Conservation (phyloP, 2,797 vertebrate species). For the Avahi laniger region DNA sequence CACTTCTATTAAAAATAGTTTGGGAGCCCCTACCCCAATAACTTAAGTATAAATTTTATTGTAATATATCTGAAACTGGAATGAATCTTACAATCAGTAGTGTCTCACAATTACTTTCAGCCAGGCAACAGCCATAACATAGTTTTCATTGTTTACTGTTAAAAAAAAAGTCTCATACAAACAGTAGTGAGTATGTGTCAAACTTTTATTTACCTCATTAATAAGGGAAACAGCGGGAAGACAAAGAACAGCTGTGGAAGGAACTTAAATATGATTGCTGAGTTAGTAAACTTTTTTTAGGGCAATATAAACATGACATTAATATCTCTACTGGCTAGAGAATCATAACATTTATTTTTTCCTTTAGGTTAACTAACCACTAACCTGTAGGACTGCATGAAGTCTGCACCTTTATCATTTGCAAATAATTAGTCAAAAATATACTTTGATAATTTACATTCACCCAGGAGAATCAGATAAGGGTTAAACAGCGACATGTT, state of each 20-base stretch:
- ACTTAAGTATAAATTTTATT: not conserved
- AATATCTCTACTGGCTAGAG: not conserved
- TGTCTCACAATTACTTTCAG: not conserved
- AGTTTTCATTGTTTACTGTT: not conserved
- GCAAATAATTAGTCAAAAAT: not conserved
- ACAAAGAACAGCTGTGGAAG: not conserved
- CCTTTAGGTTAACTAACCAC: not conserved
- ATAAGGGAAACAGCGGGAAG: not conserved
- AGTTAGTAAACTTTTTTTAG: not conserved
- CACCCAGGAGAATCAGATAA: not conserved
- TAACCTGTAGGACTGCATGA: not conserved
- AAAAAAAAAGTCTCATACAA: not conserved
- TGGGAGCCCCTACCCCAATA: not conserved
- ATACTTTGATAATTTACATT: not conserved
- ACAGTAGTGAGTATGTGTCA: not conserved
- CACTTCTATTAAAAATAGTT: not conserved
- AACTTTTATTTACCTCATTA: not conserved
- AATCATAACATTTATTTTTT: not conserved
- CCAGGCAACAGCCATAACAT: not conserved
- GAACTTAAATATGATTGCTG: not conserved
- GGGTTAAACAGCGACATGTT: not conserved
- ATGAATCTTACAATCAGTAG: not conserved
- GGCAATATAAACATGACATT: not conserved
- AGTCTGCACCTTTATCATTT: not conserved
- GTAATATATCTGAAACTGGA: not conserved